Base-by-base conservation (phyloP, 2,113 vertebrate species). In the Pseudopodoces humilis region DNA sequence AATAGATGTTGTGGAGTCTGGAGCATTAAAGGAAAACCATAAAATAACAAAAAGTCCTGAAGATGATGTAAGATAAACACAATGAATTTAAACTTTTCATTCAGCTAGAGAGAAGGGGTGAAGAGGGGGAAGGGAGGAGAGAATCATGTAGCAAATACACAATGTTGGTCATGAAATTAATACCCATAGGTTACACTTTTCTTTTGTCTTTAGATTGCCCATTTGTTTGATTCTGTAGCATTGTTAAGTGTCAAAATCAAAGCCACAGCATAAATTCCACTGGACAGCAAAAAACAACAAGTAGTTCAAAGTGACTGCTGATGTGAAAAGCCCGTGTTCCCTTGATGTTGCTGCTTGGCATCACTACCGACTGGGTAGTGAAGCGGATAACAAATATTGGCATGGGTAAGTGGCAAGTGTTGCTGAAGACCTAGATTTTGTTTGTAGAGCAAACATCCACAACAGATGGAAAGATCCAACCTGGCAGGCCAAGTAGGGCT, bases 321-420 rank as follows among this genome's bases (percentile, higher is more conserved):
- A 88, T 89, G 83, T 94, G 91, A 89, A 94, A 94, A 95, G 81
- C 72, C 91, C 79, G 72, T 76, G 33, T 65, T 91, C 86, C 85
- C 91, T 91, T 83, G 83, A 70, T 88, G 89, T 39, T 88, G 80
- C 80, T 94, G 83, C 89, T 84, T 91, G 88, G 95, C 95, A 78
- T 13, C 41, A 33, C 81, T 94, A 53, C 86, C 15, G 4, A 52
- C 83, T 68, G 96, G 69, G 77, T 58, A 95, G 88, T 82, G 83
- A 94, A 94, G 96, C 83, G 18, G 72, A 88, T 96, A 95, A 97
- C 77, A 68, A 86, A 76, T 95, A 94, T 84, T 96, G 96, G 95
- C 96, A 89, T 78, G 92, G 49, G 35, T 90, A 96, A 97, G 94
- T 81, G 92, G 92, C 83, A 95, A 97, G 96, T 94, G 92, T 95